A percentile compares a stretch with the other conserved stretches of the same genome.
phyloP scores from a whole-genome alignment of 2,113 vertebrate species.

The Grus americana region DNA sequence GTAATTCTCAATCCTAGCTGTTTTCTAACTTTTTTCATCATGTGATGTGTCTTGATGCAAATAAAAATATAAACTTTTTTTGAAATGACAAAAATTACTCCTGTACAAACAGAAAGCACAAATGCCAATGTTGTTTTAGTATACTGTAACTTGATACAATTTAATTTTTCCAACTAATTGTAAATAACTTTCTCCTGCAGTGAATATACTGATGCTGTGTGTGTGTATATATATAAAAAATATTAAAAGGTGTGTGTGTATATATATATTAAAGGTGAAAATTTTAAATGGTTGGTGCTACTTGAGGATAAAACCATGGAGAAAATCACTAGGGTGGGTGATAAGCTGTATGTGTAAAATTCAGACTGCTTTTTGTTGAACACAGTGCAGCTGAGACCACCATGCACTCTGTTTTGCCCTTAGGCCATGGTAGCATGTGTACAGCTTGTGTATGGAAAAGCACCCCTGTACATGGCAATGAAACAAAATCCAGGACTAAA shows the following conservation, averaged over 20 bases:
- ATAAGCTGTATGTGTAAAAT: not conserved
- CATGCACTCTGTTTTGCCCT: not conserved
- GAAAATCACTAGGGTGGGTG: not conserved
- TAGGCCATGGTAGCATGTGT: accelerated
- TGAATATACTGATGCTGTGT: accelerated
- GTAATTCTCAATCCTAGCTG: not conserved
- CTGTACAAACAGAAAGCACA: slow-evolving; percentile 56
- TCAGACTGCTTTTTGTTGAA: slow-evolving; percentile 12
- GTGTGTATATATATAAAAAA: not conserved
- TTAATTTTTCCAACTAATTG: not conserved
- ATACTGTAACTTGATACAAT: not conserved
- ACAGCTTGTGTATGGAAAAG: not conserved
- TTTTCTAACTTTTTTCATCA: slow-evolving; percentile 12
- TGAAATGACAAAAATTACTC: not conserved
- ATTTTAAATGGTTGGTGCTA: not conserved
- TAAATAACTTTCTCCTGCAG: not conserved
- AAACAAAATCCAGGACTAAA: not conserved
- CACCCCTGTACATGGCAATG: not conserved
- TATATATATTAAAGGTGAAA: not conserved
- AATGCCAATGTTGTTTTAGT: slow-evolving; percentile 3
- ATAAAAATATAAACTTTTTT: not conserved
- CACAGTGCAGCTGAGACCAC: not conserved
- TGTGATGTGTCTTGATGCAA: not conserved
- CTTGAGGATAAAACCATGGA: not conserved
- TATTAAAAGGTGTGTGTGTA: not conserved